Evolutionary conservation across 2,888 invertebrate species (phyloP).

Genomic region (Patella caerulea): DNA sequence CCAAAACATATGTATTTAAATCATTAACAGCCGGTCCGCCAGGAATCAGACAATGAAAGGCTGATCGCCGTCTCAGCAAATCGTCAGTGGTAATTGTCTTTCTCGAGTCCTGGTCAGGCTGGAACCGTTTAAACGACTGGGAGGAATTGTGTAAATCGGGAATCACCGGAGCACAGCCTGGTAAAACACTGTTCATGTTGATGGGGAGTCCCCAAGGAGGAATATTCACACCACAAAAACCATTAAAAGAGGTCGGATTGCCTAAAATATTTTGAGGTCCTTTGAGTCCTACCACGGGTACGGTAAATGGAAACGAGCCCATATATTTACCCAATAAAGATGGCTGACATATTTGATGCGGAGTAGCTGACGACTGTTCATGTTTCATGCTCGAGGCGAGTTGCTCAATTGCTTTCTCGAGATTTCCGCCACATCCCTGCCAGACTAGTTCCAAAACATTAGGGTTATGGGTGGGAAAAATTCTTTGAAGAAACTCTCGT

Average conservation of each 20-base stretch:
- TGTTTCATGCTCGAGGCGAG: slow-evolving; percentile 41
- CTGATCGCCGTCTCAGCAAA: slow-evolving; percentile 17
- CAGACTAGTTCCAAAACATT: slow-evolving; percentile 59
- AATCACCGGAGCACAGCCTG: slow-evolving; percentile 14
- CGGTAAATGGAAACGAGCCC: slow-evolving; percentile 20
- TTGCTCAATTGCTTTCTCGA: slow-evolving; percentile 57
- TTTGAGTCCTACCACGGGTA: slow-evolving; percentile 21
- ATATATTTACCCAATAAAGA: slow-evolving; percentile 21
- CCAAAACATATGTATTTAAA: neutral
- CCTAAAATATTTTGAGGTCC: slow-evolving; percentile 14
- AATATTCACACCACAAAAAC: slow-evolving; percentile 22
- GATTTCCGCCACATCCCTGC: slow-evolving; percentile 60
- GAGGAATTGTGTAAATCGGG: neutral
- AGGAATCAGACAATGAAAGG: slow-evolving; percentile 26
- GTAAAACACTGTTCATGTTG: slow-evolving; percentile 22
- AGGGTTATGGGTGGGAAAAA: slow-evolving; percentile 58
- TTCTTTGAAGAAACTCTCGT: slow-evolving; percentile 51
- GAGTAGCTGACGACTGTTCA: neutral
- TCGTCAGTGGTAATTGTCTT: slow-evolving; percentile 15
- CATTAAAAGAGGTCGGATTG: slow-evolving; percentile 13
- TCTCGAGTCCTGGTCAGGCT: slow-evolving; percentile 1
- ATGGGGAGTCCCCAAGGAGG: slow-evolving; percentile 23
- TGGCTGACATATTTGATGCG: slow-evolving; percentile 20
- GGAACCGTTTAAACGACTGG: slow-evolving; percentile 17
- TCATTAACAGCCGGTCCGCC: slow-evolving; percentile 12